Conservation (phyloP, 2,888 invertebrate genomes). For the Heliconius charithonia region DNA sequence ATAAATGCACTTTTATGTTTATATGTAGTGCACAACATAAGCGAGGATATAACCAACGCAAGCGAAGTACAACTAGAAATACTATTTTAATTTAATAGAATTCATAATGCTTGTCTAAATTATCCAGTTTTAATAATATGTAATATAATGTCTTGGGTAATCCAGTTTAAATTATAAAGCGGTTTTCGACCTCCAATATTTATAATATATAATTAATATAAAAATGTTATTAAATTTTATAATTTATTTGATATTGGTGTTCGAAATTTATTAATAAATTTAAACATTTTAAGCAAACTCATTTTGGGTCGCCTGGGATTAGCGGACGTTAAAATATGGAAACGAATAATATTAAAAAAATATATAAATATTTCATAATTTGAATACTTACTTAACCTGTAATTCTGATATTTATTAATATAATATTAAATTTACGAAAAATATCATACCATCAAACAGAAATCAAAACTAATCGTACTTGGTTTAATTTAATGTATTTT, state of each 20-base stretch:
- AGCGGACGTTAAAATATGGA: background rate
- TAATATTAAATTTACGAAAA: background rate
- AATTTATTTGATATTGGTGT: slow-evolving; percentile 16
- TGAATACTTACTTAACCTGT: background rate
- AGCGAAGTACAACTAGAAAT: background rate
- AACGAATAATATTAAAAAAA: background rate
- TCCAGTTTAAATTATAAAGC: slow-evolving; percentile 22
- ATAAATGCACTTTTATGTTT: background rate
- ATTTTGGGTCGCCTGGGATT: background rate
- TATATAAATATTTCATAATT: background rate
- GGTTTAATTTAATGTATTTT: background rate
- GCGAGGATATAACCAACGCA: background rate
- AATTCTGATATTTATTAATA: background rate
- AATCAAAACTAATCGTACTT: background rate
- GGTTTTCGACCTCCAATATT: slow-evolving; percentile 23
- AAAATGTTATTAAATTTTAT: slow-evolving; percentile 1
- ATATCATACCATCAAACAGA: background rate
- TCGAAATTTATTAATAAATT: slow-evolving; percentile 8
- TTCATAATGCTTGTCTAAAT: slow-evolving; percentile 8
- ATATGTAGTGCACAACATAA: background rate
- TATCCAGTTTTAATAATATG: slow-evolving; percentile 7
- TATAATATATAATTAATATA: slow-evolving; percentile 8
- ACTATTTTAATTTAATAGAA: background rate
- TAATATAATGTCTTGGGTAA: slow-evolving; percentile 1
- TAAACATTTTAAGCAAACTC: background rate